phyloP scores from a whole-genome alignment of 2,797 vertebrate genomes.

The Notolepis coatsorum region DNA sequence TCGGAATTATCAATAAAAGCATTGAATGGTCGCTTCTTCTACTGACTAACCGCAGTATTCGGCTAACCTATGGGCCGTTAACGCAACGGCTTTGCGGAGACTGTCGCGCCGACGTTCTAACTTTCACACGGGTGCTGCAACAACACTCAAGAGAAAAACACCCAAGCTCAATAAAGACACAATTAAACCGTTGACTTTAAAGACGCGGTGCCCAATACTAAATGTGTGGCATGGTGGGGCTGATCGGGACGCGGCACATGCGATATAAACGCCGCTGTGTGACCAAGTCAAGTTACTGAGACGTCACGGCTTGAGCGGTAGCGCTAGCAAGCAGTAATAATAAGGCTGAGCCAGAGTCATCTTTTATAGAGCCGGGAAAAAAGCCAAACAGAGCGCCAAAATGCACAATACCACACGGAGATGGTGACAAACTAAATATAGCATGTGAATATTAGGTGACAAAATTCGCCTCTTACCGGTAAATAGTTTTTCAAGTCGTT shows the following conservation, averaged over 20 bases:
- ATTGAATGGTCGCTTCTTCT: conserved; percentile 36
- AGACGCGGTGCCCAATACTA: neutral
- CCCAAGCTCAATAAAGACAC: neutral
- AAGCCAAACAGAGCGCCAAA: conserved; percentile 71
- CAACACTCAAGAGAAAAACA: conserved; percentile 35
- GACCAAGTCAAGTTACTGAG: conserved; percentile 84
- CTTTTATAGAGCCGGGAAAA: conserved; percentile 89
- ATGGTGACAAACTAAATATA: conserved; percentile 61
- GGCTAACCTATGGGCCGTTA: conserved; percentile 67
- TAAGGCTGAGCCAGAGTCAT: conserved; percentile 80
- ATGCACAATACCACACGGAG: conserved; percentile 62
- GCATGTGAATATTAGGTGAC: conserved; percentile 77
- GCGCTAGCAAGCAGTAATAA: conserved; percentile 74
- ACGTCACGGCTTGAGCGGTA: conserved; percentile 81
- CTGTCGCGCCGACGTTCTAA: conserved; percentile 67
- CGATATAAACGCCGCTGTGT: conserved; percentile 65
- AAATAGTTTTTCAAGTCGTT: conserved; percentile 89
- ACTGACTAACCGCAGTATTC: conserved; percentile 55
- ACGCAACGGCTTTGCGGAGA: conserved; percentile 65
- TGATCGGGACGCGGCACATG: conserved; percentile 67
- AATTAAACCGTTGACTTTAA: neutral
- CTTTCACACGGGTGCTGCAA: conserved; percentile 69
- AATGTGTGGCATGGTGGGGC: conserved; percentile 38
- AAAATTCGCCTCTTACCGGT: conserved; percentile 85
- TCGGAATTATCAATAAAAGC: conserved; percentile 41